Evolutionary conservation across 2,797 vertebrate species (phyloP), one percentile per base, ranked within the genome.

Genomic region (Lerista edwardsae): DNA sequence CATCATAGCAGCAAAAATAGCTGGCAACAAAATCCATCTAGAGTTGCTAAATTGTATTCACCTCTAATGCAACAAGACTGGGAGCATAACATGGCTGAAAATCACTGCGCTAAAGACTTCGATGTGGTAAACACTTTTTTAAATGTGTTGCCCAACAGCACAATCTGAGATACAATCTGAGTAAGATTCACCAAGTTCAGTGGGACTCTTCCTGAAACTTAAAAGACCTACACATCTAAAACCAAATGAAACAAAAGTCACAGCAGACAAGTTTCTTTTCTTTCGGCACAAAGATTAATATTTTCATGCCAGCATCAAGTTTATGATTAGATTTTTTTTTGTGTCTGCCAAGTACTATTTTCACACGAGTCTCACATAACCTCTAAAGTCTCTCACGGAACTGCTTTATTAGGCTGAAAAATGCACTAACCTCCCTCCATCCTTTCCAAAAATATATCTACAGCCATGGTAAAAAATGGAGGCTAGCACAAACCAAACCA

Each of bases 321-420:
- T 90, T 79, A 83, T 0, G 0, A 34, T 76, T 57, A 68, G 3
- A 64, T 1, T 4, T 81, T 41, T 88, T 80, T 71, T 51, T 51
- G 11, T 55, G 51, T 57, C 81, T 41, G 75, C 41, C 79, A 84
- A 84, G 41, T 6, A 90, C 11, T 19, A 27, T 69, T 68, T 25
- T 36, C 6, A 86, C 36, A 65, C 39, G 9, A 84, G 36, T 78
- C 67, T 83, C 72, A 14, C 85, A 0, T 0, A 19, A 1, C 0
- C 11, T 80, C 80, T 86, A 64, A 75, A 81, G 29, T 51, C 83
- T 62, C 79, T 84, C 4, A 3, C 36, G 9, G 51, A 91, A 71
- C 62, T 87, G 64, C 44, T 86, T 87, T 72, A 89, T 86, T 83
- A 87, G 31, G 15, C 79, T 88, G 82, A 89, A 84, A 91, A 93